A percentile compares a stretch with the other conserved stretches of the same genome.
These are phyloP conservation scores for Cossypha heuglini DNA, from an alignment of 2,797 vertebrate genomes.

Conservation along the genomic window DNA sequence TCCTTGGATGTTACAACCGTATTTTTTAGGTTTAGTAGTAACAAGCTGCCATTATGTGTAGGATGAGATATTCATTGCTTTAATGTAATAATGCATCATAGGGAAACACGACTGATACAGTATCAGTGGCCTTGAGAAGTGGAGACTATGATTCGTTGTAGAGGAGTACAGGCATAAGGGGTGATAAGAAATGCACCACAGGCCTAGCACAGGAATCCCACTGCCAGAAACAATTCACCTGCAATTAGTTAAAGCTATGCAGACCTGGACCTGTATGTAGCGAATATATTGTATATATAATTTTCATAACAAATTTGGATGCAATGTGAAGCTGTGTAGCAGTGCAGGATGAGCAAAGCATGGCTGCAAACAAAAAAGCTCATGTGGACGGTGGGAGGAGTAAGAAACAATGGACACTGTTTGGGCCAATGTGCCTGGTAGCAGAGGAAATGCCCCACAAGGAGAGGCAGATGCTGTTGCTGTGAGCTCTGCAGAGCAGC, in stretches of 20 bases:
- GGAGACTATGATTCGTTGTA: not conserved
- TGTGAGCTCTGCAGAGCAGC: not conserved
- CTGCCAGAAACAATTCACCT: not conserved
- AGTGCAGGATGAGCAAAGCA: not conserved
- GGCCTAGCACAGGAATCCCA: not conserved
- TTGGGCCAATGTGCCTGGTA: not conserved
- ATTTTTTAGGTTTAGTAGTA: not conserved
- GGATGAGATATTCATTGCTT: not conserved
- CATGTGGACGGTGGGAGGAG: not conserved
- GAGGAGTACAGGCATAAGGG: not conserved
- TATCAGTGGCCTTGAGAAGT: not conserved
- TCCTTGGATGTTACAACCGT: not conserved
- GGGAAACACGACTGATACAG: not conserved
- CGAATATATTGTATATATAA: not conserved
- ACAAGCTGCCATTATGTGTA: not conserved
- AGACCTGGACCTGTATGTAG: not conserved
- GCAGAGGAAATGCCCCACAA: not conserved
- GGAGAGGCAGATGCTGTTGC: fast-evolving
- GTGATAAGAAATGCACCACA: not conserved
- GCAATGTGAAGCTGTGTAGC: not conserved
- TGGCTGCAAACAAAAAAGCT: not conserved
- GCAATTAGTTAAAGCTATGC: not conserved
- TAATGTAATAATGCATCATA: not conserved
- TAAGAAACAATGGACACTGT: not conserved
- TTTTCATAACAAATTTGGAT: not conserved